Percentiles rank a stretch among this genome's conserved stretches.
Evolutionary conservation across 2,113 vertebrate species (phyloP).

Genomic region (Corynorhinus townsendii): DNA sequence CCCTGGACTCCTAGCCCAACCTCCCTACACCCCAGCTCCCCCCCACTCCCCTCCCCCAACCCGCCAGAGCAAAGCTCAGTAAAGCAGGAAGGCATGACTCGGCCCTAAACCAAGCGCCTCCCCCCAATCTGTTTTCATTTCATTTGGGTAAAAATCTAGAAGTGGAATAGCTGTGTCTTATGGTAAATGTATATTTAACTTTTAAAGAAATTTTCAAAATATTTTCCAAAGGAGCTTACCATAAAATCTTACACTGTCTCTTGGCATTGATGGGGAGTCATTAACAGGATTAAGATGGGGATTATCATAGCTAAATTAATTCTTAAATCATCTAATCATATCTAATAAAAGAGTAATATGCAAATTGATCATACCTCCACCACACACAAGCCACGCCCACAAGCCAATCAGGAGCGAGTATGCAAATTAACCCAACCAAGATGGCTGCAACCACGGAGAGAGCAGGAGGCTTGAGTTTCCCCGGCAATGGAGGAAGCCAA

Average conservation of each 20-base stretch:
- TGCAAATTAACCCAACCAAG: no score
- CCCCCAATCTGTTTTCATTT: neutral
- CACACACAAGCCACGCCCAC: no score
- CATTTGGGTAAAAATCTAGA: neutral
- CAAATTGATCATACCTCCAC: no score
- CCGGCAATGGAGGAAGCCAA: no score
- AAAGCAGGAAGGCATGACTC: rapidly evolving
- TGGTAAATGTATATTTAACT: neutral
- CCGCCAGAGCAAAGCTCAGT: rapidly evolving
- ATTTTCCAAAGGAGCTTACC: neutral
- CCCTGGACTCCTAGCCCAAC: no score
- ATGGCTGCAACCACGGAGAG: no score
- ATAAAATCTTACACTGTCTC: neutral
- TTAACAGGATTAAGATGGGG: neutral
- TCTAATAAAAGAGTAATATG: no score
- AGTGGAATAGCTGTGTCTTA: neutral
- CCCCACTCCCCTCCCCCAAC: no score
- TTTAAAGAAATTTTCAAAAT: neutral
- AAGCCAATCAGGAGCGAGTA: no score
- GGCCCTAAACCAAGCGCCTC: rapidly evolving
- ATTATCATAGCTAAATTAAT: neutral
- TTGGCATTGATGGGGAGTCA: neutral
- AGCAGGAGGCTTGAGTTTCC: no score
- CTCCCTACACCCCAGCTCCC: no score
- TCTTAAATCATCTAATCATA: neutral